Evolutionary conservation across 2,888 invertebrate genomes (phyloP).

Genomic region (Mongoloraphidia duomilia): DNA sequence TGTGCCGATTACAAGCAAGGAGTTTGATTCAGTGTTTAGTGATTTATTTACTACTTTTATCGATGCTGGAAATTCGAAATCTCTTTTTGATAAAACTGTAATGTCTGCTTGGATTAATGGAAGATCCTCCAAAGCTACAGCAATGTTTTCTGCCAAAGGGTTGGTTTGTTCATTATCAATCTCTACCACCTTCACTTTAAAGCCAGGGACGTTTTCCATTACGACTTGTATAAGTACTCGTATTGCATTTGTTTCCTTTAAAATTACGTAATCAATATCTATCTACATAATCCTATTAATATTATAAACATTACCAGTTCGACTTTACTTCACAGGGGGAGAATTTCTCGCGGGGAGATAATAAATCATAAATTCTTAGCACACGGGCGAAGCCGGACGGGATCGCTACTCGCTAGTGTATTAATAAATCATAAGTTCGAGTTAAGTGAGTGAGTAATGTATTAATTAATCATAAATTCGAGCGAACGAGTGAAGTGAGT

Average conservation of each 20-base stretch:
- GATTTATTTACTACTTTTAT: slow-evolving; percentile 48
- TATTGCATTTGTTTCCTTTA: slow-evolving; percentile 24
- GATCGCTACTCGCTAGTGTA: no score
- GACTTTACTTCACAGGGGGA: no score
- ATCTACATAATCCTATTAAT: neutral
- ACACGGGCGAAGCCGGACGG: no score
- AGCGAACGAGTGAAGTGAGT: no score
- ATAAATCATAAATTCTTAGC: no score
- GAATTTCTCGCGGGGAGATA: no score
- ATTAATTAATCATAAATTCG: no score
- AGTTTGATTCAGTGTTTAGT: slow-evolving; percentile 24
- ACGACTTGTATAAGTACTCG: slow-evolving; percentile 52
- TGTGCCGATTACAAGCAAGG: slow-evolving; percentile 17
- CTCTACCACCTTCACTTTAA: slow-evolving; percentile 46
- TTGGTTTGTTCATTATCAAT: slow-evolving; percentile 23
- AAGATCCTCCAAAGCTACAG: slow-evolving; percentile 46
- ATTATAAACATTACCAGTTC: neutral
- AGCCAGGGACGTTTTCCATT: slow-evolving; percentile 50
- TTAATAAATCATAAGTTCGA: no score
- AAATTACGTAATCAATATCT: neutral
- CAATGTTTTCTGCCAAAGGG: slow-evolving; percentile 39
- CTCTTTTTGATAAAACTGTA: slow-evolving; percentile 37
- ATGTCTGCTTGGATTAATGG: slow-evolving; percentile 56
- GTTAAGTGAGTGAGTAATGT: no score
- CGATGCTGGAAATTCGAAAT: slow-evolving; percentile 32